Evolutionary conservation across 2,113 vertebrate genomes (phyloP).

Genomic region (Rhinoderma darwinii): DNA sequence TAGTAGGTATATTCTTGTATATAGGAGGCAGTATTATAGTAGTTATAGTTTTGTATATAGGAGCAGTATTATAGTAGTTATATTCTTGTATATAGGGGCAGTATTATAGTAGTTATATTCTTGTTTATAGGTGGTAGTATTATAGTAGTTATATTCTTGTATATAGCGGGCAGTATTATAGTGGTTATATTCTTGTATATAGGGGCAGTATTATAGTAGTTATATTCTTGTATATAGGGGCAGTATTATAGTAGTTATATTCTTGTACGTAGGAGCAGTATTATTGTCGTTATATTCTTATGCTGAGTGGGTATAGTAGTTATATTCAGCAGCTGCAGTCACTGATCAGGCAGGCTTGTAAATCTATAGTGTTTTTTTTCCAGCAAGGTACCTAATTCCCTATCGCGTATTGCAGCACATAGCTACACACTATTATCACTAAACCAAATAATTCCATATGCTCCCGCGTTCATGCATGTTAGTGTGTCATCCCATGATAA

Average conservation of each 20-base stretch:
- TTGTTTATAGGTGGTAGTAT: neutral
- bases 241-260: too few species aligned
- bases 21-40: conserved; percentile 13
- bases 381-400: neutral
- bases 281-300: too few species aligned
- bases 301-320: neutral
- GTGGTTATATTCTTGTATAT: neutral
- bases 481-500: conserved; percentile 26
- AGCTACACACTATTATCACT: neutral
- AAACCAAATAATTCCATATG: conserved; percentile 31
- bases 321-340: neutral
- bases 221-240: too few species aligned
- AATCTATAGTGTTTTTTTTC: neutral
- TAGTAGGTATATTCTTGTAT: conserved; percentile 10
- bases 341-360: neutral
- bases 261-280: too few species aligned
- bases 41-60: conserved; percentile 4
- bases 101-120: conserved; percentile 2
- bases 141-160: neutral
- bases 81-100: neutral
- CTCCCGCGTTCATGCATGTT: neutral
- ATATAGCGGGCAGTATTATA: neutral
- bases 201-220: too few species aligned
- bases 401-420: neutral
- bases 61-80: neutral